Evolutionary conservation across 2,797 vertebrate species (phyloP).

Genomic region (Amblyopsis hoosieri): DNA sequence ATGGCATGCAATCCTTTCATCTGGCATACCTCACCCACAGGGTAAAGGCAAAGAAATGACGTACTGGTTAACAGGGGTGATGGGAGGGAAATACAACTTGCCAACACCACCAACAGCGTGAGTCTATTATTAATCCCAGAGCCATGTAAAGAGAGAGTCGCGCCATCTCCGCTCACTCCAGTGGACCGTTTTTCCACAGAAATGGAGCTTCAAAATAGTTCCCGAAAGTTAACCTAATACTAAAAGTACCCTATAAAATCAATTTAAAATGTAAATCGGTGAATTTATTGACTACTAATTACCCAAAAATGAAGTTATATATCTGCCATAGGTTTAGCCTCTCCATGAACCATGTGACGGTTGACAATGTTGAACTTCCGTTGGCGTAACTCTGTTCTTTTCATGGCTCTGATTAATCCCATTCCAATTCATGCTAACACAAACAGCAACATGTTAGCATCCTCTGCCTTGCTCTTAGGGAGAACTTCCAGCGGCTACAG

Average conservation of each 20-base stretch:
- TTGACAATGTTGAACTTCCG: no score
- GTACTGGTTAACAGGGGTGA: slow-evolving; percentile 92
- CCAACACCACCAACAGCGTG: slow-evolving; percentile 90
- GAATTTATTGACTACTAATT: no score
- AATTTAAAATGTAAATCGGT: no score
- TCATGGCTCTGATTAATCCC: background rate
- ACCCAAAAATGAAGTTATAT: background rate
- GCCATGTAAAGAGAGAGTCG: no score
- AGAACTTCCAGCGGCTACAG: slow-evolving; percentile 92
- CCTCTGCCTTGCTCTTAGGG: slow-evolving; percentile 72
- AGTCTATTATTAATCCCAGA: slow-evolving; percentile 58
- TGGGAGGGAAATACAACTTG: slow-evolving; percentile 84
- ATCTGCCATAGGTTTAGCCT: background rate
- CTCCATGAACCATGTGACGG: no score
- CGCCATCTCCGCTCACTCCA: no score
- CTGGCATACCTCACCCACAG: slow-evolving; percentile 61
- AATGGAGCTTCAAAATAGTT: no score
- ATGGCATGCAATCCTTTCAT: background rate
- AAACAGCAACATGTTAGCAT: background rate
- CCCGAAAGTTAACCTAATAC: no score
- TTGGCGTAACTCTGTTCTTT: no score
- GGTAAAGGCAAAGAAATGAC: slow-evolving; percentile 94
- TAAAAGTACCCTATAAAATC: no score
- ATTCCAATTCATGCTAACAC: background rate
- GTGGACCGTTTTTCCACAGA: no score